Conservation (phyloP, 2,113 vertebrate species). For the Xiphorhynchus elegans region DNA sequence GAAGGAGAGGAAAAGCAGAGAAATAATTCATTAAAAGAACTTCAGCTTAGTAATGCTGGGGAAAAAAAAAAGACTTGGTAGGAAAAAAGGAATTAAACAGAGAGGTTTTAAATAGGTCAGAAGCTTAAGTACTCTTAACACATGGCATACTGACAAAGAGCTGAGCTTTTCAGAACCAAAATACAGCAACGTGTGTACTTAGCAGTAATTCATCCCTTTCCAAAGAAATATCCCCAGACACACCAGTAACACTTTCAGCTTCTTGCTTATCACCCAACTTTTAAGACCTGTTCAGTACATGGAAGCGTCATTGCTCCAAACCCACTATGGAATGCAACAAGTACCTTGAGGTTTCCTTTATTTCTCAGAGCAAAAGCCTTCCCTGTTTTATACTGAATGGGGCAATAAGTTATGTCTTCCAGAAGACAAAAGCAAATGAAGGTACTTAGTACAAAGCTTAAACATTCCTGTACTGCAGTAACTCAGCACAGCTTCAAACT, state of each 20-base stretch:
- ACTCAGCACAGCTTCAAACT: not conserved
- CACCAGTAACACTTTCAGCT: not conserved
- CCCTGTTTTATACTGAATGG: not conserved
- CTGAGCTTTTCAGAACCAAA: not conserved
- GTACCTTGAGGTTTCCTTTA: not conserved
- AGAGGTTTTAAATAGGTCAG: constrained; percentile 35
- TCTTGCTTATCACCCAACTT: not conserved
- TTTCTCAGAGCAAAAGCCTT: not conserved
- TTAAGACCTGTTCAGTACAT: not conserved
- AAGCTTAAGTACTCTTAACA: not conserved
- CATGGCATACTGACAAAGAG: not conserved
- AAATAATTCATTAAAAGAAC: constrained; percentile 63
- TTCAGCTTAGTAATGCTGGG: not conserved
- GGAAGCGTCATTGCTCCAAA: not conserved
- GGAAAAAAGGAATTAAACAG: not conserved
- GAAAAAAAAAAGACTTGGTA: not conserved
- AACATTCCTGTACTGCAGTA: not conserved
- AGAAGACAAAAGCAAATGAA: not conserved
- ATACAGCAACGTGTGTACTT: not conserved
- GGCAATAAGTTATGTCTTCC: not conserved
- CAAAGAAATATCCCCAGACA: not conserved
- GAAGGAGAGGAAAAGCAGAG: constrained; percentile 41
- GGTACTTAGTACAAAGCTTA: not conserved
- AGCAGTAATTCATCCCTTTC: not conserved
- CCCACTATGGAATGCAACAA: not conserved